Evolutionary conservation across 2,888 invertebrate genomes (phyloP), one percentile per base, ranked within the genome.

Genomic region (Ochropleura plecta): DNA sequence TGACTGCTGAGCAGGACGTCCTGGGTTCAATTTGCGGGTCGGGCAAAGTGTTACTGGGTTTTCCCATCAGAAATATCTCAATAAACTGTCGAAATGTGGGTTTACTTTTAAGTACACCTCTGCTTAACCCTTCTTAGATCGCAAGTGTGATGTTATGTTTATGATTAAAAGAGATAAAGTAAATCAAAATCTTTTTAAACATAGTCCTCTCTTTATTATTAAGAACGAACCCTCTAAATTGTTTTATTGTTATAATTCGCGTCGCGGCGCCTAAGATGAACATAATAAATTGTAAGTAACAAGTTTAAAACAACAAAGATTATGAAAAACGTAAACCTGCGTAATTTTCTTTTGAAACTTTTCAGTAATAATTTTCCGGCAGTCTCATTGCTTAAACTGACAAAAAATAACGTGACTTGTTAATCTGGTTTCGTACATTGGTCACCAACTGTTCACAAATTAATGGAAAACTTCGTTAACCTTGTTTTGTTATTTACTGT

Each of bases 261-360:
- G 44, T 78, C 80, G 62, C 60, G 73, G 74, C 71, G 72, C 84
- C 86, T 74, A 69, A 82, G 68, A 77, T 73, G 66, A 71, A 73
- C 67, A 76, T 67, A 83, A 85, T 81, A 84, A 83, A 90, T 91
- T 89, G 87, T 82, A 88, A 79, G 84, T 83, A 86, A 88, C 85
- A 91, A 90, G 88, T 91, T 88, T 72, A 76, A 86, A 91, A 90
- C 81, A 84, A 89, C 82, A 84, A 90, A 87, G 80, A 87, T 78
- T 73, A 79, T 88, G 85, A 89, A 90, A 93, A 91, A 90, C 88
- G 87, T 87, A 81, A 78, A 84, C 78, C 86, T 67, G 63, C 82
- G 87, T 91, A 92, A 93, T 91, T 91, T 88, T 78, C 87, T 92
- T 93, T 88, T 70, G 76, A 59, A 92, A 93, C 88, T 92, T 91